Base-by-base conservation (phyloP, 1,140 invertebrate genomes). In the Pantala flavescens region DNA sequence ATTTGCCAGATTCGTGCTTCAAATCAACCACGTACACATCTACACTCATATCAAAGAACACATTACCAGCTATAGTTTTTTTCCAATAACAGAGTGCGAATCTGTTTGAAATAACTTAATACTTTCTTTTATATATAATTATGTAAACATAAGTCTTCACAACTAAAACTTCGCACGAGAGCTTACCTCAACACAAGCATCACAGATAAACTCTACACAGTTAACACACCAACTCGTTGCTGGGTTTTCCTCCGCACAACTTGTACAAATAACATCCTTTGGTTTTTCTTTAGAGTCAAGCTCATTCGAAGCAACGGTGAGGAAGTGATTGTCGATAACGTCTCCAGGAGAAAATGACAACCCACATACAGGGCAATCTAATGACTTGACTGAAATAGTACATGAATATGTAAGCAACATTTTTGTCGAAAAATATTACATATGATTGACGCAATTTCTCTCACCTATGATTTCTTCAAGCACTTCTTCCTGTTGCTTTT, bases 201-300 rank as follows among this genome's bases (percentile, higher is more conserved):
- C 91, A 84, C 94, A 97, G 74, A 97, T 93, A 84, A 91, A 95
- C 82, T 96, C 94, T 1, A 90, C 88, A 82, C 95, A 97, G 80
- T 96, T 92, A 0, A 90, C 87, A 82, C 95, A 97, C 87, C 91
- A 95, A 78, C 90, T 92, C 24, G 91, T 90, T 49, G 93, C 93
- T 16, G 87, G 84, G 72, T 90, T 89, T 78, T 91, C 89, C 79
- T 96, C 94, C 75, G 90, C 90, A 83, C 94, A 96, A 79, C 90
- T 94, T 76, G 90, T 94, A 82, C 94, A 96, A 79, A 89, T 89
- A 78, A 90, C 87, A 74, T 91, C 89, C 28, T 86, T 84, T 72
- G 85, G 83, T 7, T 79, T 79, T 72, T 81, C 79, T 49, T 78
- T 76, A 19, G 79, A 79, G 36, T 78, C 78, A 23, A 78, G 28